Base-by-base conservation (phyloP, 2,888 invertebrate genomes). In the Euzophera pinguis region DNA sequence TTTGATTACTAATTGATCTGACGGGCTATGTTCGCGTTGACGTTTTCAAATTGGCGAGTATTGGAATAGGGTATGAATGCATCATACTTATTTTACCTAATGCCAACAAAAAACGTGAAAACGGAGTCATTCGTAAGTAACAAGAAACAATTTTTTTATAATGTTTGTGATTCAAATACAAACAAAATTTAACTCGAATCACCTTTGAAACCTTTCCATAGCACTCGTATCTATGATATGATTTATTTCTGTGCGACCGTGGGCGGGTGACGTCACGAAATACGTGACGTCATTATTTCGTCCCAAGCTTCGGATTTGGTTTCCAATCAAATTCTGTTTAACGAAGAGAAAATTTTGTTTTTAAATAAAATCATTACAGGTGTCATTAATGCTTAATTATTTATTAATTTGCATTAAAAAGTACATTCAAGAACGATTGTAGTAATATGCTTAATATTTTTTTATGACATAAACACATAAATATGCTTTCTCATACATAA, bases 1-100 rank as follows among this genome's bases (percentile, higher is more conserved):
- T 79, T 75, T 72, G 68, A 70, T 71, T 66, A 73, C 67, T 78
- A 75, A 78, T 80, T 77, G 69, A 77, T 75, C 64, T 52, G 62
- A 48, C 27, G 38, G 39, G 14, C 29, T 29, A 32, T 17, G 27
- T 17, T 13, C 29, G 14, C 13, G 13, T 39, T 49, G 49, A 50
- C 49, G 32, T 39, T 50, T 49, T 50, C n/a, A 27, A 41, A 39
- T 38, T 12, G 13, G 22, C 9, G 14, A n/a, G 47, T 47, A 47
- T 35, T 35, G 10, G 17, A 41, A n/a, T 5, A 22, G 13, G 22
- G 22, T 32, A 32, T 32, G 7, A 6, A 32, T 4, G 7, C 7
- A 32, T 32, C 4, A 8, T 1, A 32, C 4, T 32, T 22, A 22
- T 22, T 22, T 22, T 22, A 22, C 5, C n/a, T n/a, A n/a, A n/a